phyloP scores from a whole-genome alignment of 1,140 invertebrate species.

The Drosophila sucinea region DNA sequence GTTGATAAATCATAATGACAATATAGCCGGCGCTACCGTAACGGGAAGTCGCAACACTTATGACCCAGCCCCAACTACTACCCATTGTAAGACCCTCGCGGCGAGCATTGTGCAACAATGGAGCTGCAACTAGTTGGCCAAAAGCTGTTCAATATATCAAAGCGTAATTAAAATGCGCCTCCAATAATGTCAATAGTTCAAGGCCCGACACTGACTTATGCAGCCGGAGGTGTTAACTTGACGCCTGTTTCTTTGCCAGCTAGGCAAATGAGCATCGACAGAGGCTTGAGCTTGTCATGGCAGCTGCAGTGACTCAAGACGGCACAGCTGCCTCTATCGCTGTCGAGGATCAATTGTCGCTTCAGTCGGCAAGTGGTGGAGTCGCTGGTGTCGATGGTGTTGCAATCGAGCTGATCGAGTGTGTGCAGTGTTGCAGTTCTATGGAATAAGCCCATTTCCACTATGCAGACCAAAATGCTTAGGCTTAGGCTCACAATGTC shows the following conservation, averaged over 20 bases:
- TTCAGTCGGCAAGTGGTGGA: constrained; percentile 31
- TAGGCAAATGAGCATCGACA: constrained; percentile 38
- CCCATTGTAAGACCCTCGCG: constrained; percentile 10
- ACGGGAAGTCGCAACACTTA: constrained; percentile 51
- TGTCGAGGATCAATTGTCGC: constrained; percentile 49
- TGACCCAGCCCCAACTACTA: constrained; percentile 19
- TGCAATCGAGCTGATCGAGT: constrained; percentile 44
- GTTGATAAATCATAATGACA: constrained; percentile 71
- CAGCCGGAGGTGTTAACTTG: constrained; percentile 37
- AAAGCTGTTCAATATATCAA: constrained; percentile 34
- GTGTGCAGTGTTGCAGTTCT: constrained; percentile 44
- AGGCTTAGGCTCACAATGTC: constrained; percentile 30
- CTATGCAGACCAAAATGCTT: not conserved
- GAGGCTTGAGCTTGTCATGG: constrained; percentile 31
- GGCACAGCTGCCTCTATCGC: constrained; percentile 38
- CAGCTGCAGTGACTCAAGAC: constrained; percentile 44
- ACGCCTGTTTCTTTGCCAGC: constrained; percentile 35
- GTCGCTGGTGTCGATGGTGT: constrained; percentile 6
- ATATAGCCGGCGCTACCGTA: constrained; percentile 65
- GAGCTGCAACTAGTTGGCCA: constrained; percentile 38
- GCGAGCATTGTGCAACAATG: constrained; percentile 46
- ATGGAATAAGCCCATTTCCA: constrained; percentile 54
- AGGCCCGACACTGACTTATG: constrained; percentile 34
- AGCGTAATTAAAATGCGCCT: constrained; percentile 65
- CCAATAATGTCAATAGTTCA: constrained; percentile 68